Evolutionary conservation across 2,113 vertebrate genomes (phyloP).

Genomic region (Amazona vittata): DNA sequence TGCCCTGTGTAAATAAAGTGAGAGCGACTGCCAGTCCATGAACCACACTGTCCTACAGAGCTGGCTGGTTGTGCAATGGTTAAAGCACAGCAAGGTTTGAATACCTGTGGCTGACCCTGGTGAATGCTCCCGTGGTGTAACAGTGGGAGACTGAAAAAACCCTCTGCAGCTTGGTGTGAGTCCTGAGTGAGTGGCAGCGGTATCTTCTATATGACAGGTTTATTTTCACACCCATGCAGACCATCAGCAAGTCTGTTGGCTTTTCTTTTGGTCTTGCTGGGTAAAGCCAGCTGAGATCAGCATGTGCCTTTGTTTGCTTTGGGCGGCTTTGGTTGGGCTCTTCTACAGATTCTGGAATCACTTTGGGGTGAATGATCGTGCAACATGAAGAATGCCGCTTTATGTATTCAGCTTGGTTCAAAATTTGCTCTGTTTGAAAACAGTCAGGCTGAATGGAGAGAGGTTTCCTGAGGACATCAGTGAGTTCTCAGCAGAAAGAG

Average conservation of each 20-base stretch:
- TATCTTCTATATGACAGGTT: background rate
- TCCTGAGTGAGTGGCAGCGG: background rate
- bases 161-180: background rate
- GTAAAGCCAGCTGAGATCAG: background rate
- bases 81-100: background rate
- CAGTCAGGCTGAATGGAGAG: background rate
- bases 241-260: background rate
- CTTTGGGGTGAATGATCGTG: background rate
- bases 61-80: background rate
- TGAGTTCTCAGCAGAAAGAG: background rate
- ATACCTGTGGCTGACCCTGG: background rate
- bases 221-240: background rate
- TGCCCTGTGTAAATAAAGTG: conserved; percentile 1
- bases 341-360: background rate
- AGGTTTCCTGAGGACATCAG: background rate
- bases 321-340: background rate
- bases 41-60: background rate
- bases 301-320: background rate
- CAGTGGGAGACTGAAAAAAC: background rate
- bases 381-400: background rate
- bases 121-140: background rate
- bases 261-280: background rate
- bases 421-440: background rate
- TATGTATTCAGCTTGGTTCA: background rate
- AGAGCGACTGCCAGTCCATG: background rate